A percentile compares a stretch with the other conserved stretches of the same genome.
phyloP scores from a whole-genome alignment of 2,888 invertebrate genomes.

The Malthinus seriepunctatus region DNA sequence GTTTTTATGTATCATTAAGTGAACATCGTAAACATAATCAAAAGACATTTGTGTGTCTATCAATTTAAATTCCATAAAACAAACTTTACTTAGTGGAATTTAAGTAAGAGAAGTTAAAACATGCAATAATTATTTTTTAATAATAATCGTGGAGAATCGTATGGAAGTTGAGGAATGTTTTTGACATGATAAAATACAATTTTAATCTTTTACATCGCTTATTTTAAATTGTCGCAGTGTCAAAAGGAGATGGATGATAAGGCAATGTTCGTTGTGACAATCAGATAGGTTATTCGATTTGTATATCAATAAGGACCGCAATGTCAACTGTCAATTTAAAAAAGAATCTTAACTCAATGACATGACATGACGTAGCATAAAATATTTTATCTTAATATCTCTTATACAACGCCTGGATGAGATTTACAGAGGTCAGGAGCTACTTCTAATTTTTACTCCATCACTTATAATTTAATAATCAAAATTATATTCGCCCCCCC shows the following conservation, averaged over 20 bases:
- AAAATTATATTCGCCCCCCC: no score
- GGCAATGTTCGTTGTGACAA: constrained; percentile 24
- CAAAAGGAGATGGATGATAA: constrained; percentile 29
- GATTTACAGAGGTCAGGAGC: no score
- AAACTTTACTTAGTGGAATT: constrained; percentile 19
- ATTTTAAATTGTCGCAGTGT: constrained; percentile 36
- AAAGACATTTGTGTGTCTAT: constrained; percentile 27
- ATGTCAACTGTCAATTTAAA: constrained; percentile 31
- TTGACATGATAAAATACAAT: not conserved
- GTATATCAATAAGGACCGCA: constrained; percentile 30
- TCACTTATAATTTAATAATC: no score
- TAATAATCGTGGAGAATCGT: not conserved
- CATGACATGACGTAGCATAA: constrained; percentile 28
- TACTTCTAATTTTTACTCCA: no score
- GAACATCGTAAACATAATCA: constrained; percentile 29
- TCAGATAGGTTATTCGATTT: constrained; percentile 30
- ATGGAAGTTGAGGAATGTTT: not conserved
- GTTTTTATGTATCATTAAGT: constrained; percentile 31
- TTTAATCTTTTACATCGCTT: constrained; percentile 23
- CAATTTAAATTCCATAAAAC: constrained; percentile 30
- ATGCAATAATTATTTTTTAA: constrained; percentile 7
- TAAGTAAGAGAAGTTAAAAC: constrained; percentile 14
- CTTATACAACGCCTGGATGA: not conserved
- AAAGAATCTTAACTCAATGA: constrained; percentile 24
- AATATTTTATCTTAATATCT: constrained; percentile 27